Evolutionary conservation across 2,888 invertebrate genomes (phyloP).

Genomic region (Parthenolecanium corni): DNA sequence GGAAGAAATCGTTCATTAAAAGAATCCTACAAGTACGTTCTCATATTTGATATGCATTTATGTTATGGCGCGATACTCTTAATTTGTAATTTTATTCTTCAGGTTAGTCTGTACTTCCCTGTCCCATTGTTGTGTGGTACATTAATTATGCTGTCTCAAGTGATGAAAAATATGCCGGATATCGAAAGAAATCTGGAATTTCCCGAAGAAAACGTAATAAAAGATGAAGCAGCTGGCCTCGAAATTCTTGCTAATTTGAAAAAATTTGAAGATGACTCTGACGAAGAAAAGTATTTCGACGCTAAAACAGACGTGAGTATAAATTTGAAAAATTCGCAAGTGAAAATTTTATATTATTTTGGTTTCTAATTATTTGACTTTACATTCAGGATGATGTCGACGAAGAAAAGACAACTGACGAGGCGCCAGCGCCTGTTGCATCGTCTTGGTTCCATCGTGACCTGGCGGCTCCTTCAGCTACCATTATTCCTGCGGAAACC

Average conservation of each 20-base stretch:
- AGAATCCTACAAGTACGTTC: slow-evolving; percentile 54
- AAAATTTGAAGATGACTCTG: slow-evolving; percentile 34
- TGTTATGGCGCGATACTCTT: neutral
- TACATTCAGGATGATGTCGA: neutral
- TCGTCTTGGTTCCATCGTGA: slow-evolving; percentile 30
- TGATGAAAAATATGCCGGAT: slow-evolving; percentile 40
- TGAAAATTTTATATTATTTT: neutral
- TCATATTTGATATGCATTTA: neutral
- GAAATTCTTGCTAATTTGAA: slow-evolving; percentile 31
- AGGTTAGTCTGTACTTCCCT: slow-evolving; percentile 55
- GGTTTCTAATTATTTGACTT: neutral
- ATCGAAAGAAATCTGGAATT: slow-evolving; percentile 33
- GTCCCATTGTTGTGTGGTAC: slow-evolving; percentile 72
- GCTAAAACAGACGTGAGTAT: slow-evolving; percentile 35
- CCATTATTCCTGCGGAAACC: neutral
- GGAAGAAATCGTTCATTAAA: slow-evolving; percentile 77
- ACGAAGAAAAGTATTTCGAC: slow-evolving; percentile 38
- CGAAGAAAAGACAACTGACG: neutral
- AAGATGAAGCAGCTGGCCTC: neutral
- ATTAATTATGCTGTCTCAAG: slow-evolving; percentile 64
- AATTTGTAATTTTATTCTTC: slow-evolving; percentile 32
- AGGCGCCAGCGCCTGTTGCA: neutral
- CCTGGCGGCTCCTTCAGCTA: slow-evolving; percentile 22
- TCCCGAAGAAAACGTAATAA: slow-evolving; percentile 33
- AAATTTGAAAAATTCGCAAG: neutral